Evolutionary conservation across 2,797 vertebrate species (phyloP).

Genomic region (Typhlichthys eigenmanni): DNA sequence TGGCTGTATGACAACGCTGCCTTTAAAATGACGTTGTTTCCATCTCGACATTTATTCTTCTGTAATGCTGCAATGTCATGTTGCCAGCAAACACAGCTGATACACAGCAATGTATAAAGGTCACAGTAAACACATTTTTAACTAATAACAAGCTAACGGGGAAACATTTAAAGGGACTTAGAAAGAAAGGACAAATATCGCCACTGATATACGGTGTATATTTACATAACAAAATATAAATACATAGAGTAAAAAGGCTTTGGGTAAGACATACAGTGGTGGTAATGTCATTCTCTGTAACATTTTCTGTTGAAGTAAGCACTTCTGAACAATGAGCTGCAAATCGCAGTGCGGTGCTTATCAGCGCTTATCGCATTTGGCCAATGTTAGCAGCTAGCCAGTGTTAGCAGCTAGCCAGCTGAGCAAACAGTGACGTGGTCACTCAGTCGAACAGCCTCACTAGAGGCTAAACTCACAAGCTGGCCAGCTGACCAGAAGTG

Average conservation of each 20-base stretch:
- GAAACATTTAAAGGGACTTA: background rate
- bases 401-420: constrained; percentile 38
- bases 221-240: constrained; percentile 9
- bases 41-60: background rate
- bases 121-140: too few species aligned
- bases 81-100: background rate
- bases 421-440: constrained; percentile 47
- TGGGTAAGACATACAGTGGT: background rate
- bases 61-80: background rate
- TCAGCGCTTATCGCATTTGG: constrained; percentile 43
- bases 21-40: background rate
- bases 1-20: background rate
- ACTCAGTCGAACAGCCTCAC: constrained; percentile 51
- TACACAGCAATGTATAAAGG: too few species aligned
- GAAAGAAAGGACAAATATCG: constrained; percentile 24
- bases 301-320: constrained; percentile 52
- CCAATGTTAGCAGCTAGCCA: constrained; percentile 44
- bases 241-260: too few species aligned
- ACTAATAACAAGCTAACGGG: too few species aligned
- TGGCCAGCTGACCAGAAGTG: too few species aligned
- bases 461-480: constrained; percentile 55
- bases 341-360: constrained; percentile 45
- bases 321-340: constrained; percentile 57
- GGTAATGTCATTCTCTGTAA: constrained; percentile 52
- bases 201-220: constrained; percentile 31